phyloP scores from a whole-genome alignment of 2,113 vertebrate genomes.

The Gadus chalcogrammus region DNA sequence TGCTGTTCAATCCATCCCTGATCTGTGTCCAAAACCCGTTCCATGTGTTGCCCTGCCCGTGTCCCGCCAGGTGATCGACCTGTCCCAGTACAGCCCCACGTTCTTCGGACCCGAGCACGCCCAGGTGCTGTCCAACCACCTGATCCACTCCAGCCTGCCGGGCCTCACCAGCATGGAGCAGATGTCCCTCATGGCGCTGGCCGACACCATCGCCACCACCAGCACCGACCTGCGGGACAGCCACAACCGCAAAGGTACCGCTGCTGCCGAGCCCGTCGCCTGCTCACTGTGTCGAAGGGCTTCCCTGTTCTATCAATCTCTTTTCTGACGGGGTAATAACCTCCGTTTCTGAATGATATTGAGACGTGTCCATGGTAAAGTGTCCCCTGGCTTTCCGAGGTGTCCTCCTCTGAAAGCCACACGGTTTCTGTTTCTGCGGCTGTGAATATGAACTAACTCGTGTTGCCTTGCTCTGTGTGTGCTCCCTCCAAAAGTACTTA shows the following conservation, averaged over 20 bases:
- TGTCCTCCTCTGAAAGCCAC: too few species aligned
- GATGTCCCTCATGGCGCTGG: constrained; percentile 96
- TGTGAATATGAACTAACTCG: too few species aligned
- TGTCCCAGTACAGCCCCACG: constrained; percentile 90
- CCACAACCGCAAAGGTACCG: constrained; percentile 85
- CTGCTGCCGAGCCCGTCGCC: neutral
- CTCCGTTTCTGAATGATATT: too few species aligned
- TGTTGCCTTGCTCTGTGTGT: too few species aligned
- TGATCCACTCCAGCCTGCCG: constrained; percentile 92
- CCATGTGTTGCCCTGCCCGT: too few species aligned
- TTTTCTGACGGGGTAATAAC: too few species aligned
- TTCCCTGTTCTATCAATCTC: neutral
- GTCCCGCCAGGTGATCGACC: constrained; percentile 75
- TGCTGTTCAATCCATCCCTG: too few species aligned
- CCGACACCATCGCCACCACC: constrained; percentile 93
- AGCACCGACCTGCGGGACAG: constrained; percentile 92
- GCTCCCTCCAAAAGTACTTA: too few species aligned
- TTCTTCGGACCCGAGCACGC: constrained; percentile 95
- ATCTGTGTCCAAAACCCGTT: too few species aligned
- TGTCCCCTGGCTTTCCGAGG: too few species aligned
- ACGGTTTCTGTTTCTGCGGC: too few species aligned
- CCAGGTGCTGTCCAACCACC: constrained; percentile 89
- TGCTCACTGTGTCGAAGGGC: neutral
- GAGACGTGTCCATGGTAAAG: too few species aligned
- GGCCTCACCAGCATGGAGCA: constrained; percentile 94